phyloP scores from a whole-genome alignment of 2,113 vertebrate genomes.

The Tragelaphus scriptus region DNA sequence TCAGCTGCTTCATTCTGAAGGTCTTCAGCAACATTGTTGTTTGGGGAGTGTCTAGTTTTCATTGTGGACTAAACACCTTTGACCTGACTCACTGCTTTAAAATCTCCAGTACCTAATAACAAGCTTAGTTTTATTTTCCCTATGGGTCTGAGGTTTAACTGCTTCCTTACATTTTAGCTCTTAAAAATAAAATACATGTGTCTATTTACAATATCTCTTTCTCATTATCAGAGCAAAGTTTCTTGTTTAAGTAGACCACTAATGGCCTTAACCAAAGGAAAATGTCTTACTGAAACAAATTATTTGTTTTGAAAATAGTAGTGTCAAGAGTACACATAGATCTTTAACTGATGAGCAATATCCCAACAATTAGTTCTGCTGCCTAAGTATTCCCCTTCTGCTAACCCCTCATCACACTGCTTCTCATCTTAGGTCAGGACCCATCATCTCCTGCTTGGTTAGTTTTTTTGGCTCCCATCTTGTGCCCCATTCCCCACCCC shows the following conservation, averaged over 20 bases:
- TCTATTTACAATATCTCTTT: neutral
- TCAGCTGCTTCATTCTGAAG: neutral
- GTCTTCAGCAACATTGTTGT: neutral
- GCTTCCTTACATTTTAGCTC: neutral
- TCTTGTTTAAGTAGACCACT: conserved; percentile 36
- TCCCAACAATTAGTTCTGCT: neutral
- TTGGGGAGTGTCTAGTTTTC: neutral
- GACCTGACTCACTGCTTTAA: neutral
- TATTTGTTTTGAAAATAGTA: neutral
- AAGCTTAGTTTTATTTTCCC: neutral
- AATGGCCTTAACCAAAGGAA: conserved; percentile 13
- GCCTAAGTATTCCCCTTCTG: neutral
- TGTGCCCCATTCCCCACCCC: neutral
- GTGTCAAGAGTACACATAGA: neutral
- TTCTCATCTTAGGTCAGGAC: neutral
- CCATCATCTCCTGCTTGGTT: neutral
- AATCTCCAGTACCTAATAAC: neutral
- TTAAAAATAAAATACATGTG: neutral
- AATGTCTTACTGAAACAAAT: neutral
- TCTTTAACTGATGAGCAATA: neutral
- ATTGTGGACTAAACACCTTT: neutral
- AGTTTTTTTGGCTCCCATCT: neutral
- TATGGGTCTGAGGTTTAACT: neutral
- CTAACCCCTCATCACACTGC: neutral
- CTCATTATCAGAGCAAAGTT: neutral